These are phyloP conservation scores for Sinocyclocheilus anshuiensis DNA, from an alignment of 2,113 vertebrate genomes.

Conservation along the genomic window DNA sequence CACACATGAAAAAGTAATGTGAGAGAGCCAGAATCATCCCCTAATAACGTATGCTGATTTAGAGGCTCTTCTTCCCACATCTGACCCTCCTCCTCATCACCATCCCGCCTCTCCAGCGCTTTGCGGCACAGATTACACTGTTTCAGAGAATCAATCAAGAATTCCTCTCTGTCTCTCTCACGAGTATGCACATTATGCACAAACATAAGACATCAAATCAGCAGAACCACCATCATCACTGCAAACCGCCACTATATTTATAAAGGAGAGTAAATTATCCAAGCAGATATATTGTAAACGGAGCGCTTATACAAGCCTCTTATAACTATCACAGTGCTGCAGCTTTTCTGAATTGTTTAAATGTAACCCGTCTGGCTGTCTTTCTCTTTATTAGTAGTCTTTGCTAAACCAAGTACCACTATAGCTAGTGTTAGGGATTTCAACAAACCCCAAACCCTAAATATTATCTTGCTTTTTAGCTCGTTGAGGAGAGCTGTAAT, in stretches of 20 bases:
- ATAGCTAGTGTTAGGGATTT: no score
- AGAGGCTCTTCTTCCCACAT: background rate
- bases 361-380: background rate
- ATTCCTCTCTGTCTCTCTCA: conserved; percentile 13
- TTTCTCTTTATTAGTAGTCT: background rate
- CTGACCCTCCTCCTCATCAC: conserved; percentile 28
- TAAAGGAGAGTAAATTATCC: conserved; percentile 7
- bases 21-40: conserved; percentile 21
- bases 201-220: conserved; percentile 11
- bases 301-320: background rate
- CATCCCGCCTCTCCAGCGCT: conserved; percentile 13
- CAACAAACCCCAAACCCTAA: background rate
- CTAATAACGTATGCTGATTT: conserved; percentile 15
- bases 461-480: background rate
- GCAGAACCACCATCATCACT: conserved; percentile 13
- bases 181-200: conserved; percentile 5
- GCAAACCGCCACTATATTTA: conserved; percentile 47
- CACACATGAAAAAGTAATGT: conserved; percentile 24
- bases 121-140: conserved; percentile 31
- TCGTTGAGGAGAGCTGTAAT: background rate
- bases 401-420: background rate
- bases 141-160: conserved; percentile 24
- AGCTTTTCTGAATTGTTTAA: background rate
- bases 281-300: conserved; percentile 19
- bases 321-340: conserved; percentile 25